phyloP scores from a whole-genome alignment of 2,888 invertebrate species.

The Halictus ligatus region DNA sequence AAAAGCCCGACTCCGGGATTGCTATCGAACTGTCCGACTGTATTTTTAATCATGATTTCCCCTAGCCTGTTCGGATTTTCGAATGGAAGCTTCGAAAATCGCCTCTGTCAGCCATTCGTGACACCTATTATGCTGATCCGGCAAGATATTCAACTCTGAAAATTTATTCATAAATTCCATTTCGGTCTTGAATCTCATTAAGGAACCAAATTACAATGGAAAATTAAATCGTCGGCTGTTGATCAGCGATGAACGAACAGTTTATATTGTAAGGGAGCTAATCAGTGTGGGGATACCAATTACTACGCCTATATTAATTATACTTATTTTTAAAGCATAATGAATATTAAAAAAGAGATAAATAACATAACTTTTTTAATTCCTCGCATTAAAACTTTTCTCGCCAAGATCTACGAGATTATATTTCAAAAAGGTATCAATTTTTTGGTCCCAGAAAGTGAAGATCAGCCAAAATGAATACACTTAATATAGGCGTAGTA shows the following conservation, averaged over 20 bases:
- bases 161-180: constrained; percentile 49
- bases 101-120: constrained; percentile 9
- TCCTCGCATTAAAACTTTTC: no score
- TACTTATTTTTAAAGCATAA: no score
- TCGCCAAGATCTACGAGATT: no score
- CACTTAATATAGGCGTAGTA: no score
- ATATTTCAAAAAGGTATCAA: no score
- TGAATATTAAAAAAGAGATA: no score
- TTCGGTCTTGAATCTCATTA: constrained; percentile 31
- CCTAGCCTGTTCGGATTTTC: background rate
- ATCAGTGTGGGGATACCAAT: no score
- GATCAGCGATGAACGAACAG: background rate
- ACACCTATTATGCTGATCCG: constrained; percentile 9
- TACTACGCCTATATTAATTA: no score
- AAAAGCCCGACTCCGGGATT: background rate
- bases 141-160: constrained; percentile 20
- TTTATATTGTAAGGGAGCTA: no score
- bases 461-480: no score
- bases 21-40: background rate
- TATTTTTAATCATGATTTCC: background rate
- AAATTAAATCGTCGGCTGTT: constrained; percentile 26
- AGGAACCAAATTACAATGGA: constrained; percentile 26
- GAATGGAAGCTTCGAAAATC: constrained; percentile 21
- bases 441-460: no score
- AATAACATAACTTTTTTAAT: no score